Conservation (phyloP, 92 coral and sea anemone species). For the Umimayanthus kanabou region DNA sequence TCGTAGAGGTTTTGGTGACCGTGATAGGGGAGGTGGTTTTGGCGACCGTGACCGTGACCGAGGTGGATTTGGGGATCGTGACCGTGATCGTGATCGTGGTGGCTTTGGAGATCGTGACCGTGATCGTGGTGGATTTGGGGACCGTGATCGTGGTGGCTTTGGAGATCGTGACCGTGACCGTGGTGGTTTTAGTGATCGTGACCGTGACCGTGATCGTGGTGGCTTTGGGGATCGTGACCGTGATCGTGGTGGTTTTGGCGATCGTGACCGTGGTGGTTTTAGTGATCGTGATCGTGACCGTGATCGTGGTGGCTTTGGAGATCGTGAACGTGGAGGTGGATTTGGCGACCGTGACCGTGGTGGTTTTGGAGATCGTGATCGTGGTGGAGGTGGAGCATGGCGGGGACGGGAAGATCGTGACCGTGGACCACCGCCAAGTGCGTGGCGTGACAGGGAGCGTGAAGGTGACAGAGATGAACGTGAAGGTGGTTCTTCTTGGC, state of each 20-base stretch:
- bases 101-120: slow-evolving; percentile 52
- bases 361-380: slow-evolving; percentile 47
- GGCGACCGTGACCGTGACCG: slow-evolving; percentile 46
- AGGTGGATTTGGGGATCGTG: not conserved
- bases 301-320: not conserved
- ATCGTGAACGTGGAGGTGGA: too few species aligned
- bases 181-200: too few species aligned
- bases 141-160: too few species aligned
- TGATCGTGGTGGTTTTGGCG: too few species aligned
- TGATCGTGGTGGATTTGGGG: slow-evolving; percentile 61
- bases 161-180: slow-evolving; percentile 73
- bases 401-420: slow-evolving; percentile 73
- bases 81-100: not conserved
- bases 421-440: slow-evolving; percentile 47
- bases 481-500: slow-evolving; percentile 36
- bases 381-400: slow-evolving; percentile 61
- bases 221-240: too few species aligned
- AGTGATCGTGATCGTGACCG: slow-evolving; percentile 51
- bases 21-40: not conserved
- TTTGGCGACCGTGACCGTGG: slow-evolving; percentile 3
- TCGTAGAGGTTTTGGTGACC: slow-evolving; percentile 11
- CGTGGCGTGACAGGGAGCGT: slow-evolving; percentile 47
- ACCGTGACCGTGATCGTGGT: too few species aligned
- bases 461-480: slow-evolving; percentile 43
- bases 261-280: not conserved